Evolutionary conservation across 2,888 invertebrate species (phyloP), one percentile per base, ranked within the genome.

Genomic region (Tuta absoluta): DNA sequence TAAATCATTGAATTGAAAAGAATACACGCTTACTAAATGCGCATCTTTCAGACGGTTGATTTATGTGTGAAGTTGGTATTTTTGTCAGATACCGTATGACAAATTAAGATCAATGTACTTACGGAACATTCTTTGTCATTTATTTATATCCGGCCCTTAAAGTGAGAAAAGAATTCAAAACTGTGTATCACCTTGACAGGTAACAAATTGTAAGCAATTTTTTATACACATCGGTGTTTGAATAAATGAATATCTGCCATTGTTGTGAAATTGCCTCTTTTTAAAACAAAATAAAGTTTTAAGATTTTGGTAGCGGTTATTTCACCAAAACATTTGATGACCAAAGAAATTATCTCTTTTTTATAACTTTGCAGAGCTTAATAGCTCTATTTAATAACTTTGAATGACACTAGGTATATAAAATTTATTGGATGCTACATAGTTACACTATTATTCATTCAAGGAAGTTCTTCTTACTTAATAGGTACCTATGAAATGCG

Each of bases 11-110:
- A 56, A 33, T 56, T 33, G 56, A 17, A 24, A 17, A 56, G 33
- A n/a, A 33, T 56, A 33, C 33, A 33, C 14, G 56, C n/a, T 28
- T 33, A 33, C 56, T n/a, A 56, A 56, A 56, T 17, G 33, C 33
- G 28, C n/a, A 14, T 23, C 51, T 23, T 17, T 24, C 53, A 17
- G 56, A 56, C 24, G 7, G 17, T 17, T 56, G 14, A 33, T 56
- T 19, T 19, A 51, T 24, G 56, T 28, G 14, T 17, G 24, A 53
- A 53, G 51, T 53, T 53, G 51, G 14, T 53, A 53, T 53, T 53
- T 23, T 53, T 53, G 51, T 53, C 24, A 1, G 23, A 19, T 3
- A 21, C 23, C 23, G 12, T 53, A 53, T 53, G 51, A 53, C 23
- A 23, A 23, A 24, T 53, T 49, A 19, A 49, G 49, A 49, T 5